Conservation (phyloP, 2,888 invertebrate species). For the Pantelozetes paolii region DNA sequence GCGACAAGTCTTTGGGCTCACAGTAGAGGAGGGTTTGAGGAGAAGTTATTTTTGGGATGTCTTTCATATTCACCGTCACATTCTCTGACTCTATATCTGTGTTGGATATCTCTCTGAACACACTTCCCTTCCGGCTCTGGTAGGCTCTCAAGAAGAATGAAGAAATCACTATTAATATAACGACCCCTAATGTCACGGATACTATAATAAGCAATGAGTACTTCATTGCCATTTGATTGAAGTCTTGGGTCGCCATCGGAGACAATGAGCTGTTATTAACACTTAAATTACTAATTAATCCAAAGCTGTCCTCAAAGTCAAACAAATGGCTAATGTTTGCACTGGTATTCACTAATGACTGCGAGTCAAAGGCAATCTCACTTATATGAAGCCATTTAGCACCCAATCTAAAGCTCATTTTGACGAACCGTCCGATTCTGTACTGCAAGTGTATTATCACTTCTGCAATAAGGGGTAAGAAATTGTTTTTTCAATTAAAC, state of each 20-base stretch:
- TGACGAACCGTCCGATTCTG: conserved; percentile 73
- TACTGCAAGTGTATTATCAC: conserved; percentile 75
- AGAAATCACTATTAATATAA: not conserved
- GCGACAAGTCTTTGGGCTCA: conserved; percentile 40
- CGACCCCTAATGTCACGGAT: conserved; percentile 19
- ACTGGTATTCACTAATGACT: not conserved
- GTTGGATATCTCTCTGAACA: conserved; percentile 22
- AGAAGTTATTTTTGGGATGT: conserved; percentile 2
- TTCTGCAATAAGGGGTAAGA: conserved; percentile 54
- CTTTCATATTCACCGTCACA: conserved; percentile 11
- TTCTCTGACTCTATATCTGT: conserved; percentile 17
- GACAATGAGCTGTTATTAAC: conserved; percentile 1
- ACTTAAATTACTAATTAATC: not conserved
- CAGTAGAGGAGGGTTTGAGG: conserved; percentile 40
- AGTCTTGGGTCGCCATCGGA: conserved; percentile 17
- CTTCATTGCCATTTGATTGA: conserved; percentile 20
- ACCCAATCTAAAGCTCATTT: conserved; percentile 70
- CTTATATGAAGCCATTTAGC: conserved; percentile 83
- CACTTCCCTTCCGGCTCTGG: not conserved
- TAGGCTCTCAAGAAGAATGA: conserved; percentile 22
- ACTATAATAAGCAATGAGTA: not conserved
- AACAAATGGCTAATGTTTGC: conserved; percentile 10
- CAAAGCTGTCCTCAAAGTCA: not conserved
- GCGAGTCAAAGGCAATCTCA: conserved; percentile 71
- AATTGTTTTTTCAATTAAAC: not conserved